phyloP scores from a whole-genome alignment of 2,888 invertebrate species.

The Apamea monoglypha region DNA sequence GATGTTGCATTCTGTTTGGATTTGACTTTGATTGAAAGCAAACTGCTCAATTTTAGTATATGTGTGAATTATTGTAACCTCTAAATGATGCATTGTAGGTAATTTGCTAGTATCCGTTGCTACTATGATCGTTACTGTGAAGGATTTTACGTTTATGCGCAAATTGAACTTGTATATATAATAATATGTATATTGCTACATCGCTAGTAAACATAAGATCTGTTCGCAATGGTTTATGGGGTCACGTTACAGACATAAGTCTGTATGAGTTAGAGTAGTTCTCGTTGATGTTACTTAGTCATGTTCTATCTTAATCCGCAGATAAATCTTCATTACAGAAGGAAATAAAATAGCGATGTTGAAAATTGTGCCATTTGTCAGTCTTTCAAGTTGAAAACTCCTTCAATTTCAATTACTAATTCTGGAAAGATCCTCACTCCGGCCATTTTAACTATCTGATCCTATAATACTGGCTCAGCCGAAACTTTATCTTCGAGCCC shows the following conservation, averaged over 20 bases:
- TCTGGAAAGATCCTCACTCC: slow-evolving; percentile 54
- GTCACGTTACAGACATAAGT: slow-evolving; percentile 41
- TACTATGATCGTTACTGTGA: slow-evolving; percentile 46
- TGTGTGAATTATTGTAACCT: slow-evolving; percentile 57
- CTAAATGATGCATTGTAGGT: slow-evolving; percentile 55
- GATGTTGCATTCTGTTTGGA: slow-evolving; percentile 69
- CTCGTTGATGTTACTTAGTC: slow-evolving; percentile 27
- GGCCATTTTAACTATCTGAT: slow-evolving; percentile 69
- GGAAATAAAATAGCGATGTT: slow-evolving; percentile 36
- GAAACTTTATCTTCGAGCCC: slow-evolving; percentile 67
- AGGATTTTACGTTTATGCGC: slow-evolving; percentile 52
- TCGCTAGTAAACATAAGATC: slow-evolving; percentile 36
- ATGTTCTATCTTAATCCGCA: slow-evolving; percentile 34
- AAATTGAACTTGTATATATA: slow-evolving; percentile 49
- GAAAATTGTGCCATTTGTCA: slow-evolving; percentile 56
- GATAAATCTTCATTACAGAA: slow-evolving; percentile 27
- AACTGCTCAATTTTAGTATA: slow-evolving; percentile 70
- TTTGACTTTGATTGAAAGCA: slow-evolving; percentile 73
- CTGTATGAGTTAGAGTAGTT: slow-evolving; percentile 38
- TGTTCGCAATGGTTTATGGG: slow-evolving; percentile 43
- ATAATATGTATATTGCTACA: slow-evolving; percentile 37
- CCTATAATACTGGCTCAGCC: slow-evolving; percentile 65
- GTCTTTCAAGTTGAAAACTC: slow-evolving; percentile 53
- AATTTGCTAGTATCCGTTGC: slow-evolving; percentile 50
- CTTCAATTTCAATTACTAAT: slow-evolving; percentile 66